Base-by-base conservation (phyloP, 2,888 invertebrate genomes). In the Callyntrura guangdongensis region DNA sequence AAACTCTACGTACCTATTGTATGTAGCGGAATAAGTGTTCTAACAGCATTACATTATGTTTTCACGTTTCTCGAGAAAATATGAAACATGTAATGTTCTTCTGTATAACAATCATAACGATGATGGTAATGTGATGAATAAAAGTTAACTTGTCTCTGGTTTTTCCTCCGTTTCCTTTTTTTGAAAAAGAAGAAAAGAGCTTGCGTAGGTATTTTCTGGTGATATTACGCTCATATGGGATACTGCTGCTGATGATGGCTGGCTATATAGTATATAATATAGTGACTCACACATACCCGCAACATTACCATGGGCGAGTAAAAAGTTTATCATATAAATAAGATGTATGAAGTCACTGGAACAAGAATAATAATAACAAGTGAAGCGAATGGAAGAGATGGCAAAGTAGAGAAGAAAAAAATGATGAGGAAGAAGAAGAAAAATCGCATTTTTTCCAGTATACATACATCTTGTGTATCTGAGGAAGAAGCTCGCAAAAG, bases 361-460 rank as follows among this genome's bases (percentile, higher is more conserved):
- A 90, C 90, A 81, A 20, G 84, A 90, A 69, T 72, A 86, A 90
- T 64, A 89, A 84, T 77, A 90, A 81, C 79, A 59, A 86, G 85
- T 61, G 64, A 77, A 27, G 89, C 85, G 59, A 87, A 72, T 64
- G 61, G 36, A 20, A 25, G 36, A 22, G 20, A 84, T 59, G 88
- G 72, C n/a, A 81, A 47, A 86, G 64, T 45, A n/a, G n/a, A n/a
- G 69, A 79, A 83, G 67, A 49, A n/a, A 61, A 49, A 67, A 11
- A 67, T 67, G 64, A 64, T 64, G 20, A 4, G 1, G 61, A 59
- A 25, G 77, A 56, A 12, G 49, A 72, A 36, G 53, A 53, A 77
- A 77, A 49, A 72, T n/a, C 36, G 14, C 0, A 45, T 8, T 45
- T 69, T 36, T 36, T 36, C 36, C 36, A 3, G 45, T 1, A 67